Evolutionary conservation across 92 coral and sea anemone genomes (phyloP).

Genomic region (Diadumene lineata): DNA sequence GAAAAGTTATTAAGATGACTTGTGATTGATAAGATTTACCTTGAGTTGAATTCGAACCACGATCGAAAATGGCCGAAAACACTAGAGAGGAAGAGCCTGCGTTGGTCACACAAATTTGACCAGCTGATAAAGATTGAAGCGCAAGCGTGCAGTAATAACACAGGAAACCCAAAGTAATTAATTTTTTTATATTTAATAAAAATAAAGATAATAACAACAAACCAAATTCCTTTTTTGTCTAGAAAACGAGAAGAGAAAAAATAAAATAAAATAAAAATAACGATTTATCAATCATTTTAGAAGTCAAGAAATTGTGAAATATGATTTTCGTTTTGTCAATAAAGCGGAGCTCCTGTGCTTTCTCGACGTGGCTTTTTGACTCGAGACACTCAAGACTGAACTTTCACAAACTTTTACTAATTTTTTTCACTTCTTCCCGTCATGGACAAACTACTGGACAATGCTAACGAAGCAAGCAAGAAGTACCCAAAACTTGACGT

Average conservation of each 20-base stretch:
- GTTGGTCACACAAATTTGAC: constrained; percentile 2
- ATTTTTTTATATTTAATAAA: background rate
- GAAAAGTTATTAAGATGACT: background rate
- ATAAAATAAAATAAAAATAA: too few species aligned
- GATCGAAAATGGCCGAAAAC: constrained; percentile 49
- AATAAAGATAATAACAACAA: background rate
- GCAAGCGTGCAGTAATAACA: constrained; percentile 9
- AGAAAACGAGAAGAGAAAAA: too few species aligned
- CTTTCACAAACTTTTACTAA: background rate
- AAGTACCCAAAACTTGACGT: constrained; percentile 78
- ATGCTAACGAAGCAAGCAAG: constrained; percentile 64
- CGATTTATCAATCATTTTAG: background rate
- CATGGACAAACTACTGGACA: constrained; percentile 70
- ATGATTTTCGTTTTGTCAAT: background rate
- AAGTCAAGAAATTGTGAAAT: background rate
- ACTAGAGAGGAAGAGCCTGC: constrained; percentile 59
- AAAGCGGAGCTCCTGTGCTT: constrained; percentile 30
- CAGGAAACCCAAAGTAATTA: constrained; percentile 12
- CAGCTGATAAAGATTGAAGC: background rate
- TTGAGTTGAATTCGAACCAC: constrained; percentile 45
- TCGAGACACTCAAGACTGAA: background rate
- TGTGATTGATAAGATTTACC: constrained; percentile 43
- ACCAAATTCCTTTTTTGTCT: too few species aligned
- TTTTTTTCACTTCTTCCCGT: background rate
- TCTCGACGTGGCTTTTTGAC: constrained; percentile 9